These are phyloP conservation scores for Sternotherus odoratus DNA, from an alignment of 2,797 vertebrate species.

Conservation along the genomic window DNA sequence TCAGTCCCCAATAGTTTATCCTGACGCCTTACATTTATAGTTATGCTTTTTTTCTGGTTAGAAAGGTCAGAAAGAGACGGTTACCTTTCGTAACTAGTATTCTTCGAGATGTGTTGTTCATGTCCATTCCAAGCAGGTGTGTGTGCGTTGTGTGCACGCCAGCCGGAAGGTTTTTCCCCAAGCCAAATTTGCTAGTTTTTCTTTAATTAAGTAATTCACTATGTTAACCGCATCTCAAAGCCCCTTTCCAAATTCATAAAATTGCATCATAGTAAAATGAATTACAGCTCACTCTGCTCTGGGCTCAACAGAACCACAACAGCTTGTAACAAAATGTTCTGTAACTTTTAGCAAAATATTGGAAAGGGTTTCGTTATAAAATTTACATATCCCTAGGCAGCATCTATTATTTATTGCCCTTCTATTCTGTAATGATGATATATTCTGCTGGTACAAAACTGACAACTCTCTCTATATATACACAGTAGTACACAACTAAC, in stretches of 20 bases:
- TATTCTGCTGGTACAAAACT: background rate
- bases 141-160: too few species aligned
- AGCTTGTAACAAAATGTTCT: background rate
- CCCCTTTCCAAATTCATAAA: background rate
- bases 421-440: background rate
- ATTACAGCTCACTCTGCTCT: background rate
- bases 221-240: slow-evolving; percentile 5
- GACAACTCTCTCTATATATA: background rate
- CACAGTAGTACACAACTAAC: background rate
- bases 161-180: too few species aligned
- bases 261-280: background rate
- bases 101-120: too few species aligned
- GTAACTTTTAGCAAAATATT: background rate
- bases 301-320: background rate
- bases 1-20: background rate
- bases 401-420: background rate
- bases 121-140: too few species aligned
- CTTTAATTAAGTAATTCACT: background rate
- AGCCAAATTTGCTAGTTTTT: background rate
- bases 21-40: background rate
- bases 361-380: background rate
- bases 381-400: background rate
- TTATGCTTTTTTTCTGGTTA: background rate
- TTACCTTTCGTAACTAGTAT: too few species aligned
- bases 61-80: background rate